Conservation (phyloP, 1,140 invertebrate species). For the Ladona fulva region DNA sequence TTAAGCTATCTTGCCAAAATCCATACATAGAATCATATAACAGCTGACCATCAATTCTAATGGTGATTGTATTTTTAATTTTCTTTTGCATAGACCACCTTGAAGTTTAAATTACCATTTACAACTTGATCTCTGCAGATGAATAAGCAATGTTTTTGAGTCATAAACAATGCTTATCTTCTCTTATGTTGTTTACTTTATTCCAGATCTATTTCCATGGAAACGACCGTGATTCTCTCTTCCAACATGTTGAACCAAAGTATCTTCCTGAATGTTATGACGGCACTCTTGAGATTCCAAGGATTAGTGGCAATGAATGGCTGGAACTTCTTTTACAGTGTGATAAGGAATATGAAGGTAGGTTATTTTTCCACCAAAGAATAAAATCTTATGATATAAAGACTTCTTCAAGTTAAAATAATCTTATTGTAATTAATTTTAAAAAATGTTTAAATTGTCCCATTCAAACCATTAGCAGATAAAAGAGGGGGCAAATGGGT, state of each 20-base stretch:
- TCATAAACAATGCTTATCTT: no score
- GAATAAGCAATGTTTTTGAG: no score
- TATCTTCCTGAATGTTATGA: conserved; percentile 58
- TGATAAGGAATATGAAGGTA: conserved; percentile 64
- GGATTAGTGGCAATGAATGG: conserved; percentile 49
- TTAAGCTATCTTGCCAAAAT: no score
- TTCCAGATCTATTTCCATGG: conserved; percentile 69
- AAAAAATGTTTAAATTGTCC: not conserved
- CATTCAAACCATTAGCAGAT: no score
- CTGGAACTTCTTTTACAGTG: conserved; percentile 55
- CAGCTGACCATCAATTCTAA: no score
- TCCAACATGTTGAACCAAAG: conserved; percentile 49
- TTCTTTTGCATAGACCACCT: no score
- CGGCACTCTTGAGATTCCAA: conserved; percentile 53
- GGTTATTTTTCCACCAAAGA: conserved; percentile 20
- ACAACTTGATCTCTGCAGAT: no score
- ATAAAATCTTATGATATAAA: not conserved
- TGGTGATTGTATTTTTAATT: no score
- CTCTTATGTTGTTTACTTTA: conserved; percentile 9
- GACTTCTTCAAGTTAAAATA: not conserved
- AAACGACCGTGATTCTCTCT: conserved; percentile 52
- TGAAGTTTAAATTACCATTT: no score
- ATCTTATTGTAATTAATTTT: not conserved
- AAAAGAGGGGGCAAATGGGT: no score
- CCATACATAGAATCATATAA: no score